Percentiles rank a stretch among this genome's conserved stretches.
Evolutionary conservation across 1,140 invertebrate genomes (phyloP).

Genomic region (Phymorhynchus buccinoides): DNA sequence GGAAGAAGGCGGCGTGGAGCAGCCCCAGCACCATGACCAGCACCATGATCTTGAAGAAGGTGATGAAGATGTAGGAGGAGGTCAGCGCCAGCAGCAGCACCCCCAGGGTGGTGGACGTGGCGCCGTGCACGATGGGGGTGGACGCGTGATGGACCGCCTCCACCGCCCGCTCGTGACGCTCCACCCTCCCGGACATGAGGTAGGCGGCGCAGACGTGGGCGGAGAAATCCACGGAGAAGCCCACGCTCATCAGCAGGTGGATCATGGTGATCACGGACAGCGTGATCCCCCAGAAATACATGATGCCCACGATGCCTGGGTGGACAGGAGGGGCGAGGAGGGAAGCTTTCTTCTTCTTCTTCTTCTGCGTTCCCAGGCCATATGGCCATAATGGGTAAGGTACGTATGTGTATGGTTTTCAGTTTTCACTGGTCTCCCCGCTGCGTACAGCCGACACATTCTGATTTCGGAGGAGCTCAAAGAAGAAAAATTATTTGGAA

Average conservation of each 20-base stretch:
- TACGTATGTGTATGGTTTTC: no score
- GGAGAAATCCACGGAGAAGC: constrained; percentile 97
- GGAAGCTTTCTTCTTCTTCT: no score
- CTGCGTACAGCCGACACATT: no score
- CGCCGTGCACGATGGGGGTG: constrained; percentile 95
- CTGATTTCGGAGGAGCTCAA: no score
- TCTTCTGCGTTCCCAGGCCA: no score
- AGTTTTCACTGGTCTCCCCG: no score
- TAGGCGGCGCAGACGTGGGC: constrained; percentile 98
- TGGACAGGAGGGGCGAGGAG: no score
- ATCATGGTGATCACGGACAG: constrained; percentile 99
- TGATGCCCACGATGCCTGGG: constrained; percentile 95
- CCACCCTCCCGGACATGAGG: constrained; percentile 81
- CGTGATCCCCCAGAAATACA: constrained; percentile 95
- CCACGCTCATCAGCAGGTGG: constrained; percentile 98
- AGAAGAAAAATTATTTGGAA: no score
- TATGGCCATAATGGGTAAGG: no score
- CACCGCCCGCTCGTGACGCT: constrained; percentile 80
- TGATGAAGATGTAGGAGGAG: constrained; percentile 95
- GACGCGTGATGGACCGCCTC: constrained; percentile 91
- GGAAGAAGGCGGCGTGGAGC: constrained; percentile 90
- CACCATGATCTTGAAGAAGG: constrained; percentile 98
- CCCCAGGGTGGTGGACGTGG: constrained; percentile 92
- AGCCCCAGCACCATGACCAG: constrained; percentile 95
- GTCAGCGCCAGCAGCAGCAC: constrained; percentile 89